These are phyloP conservation scores for Euzetes globulus DNA, from an alignment of 2,888 invertebrate genomes.

Conservation along the genomic window DNA sequence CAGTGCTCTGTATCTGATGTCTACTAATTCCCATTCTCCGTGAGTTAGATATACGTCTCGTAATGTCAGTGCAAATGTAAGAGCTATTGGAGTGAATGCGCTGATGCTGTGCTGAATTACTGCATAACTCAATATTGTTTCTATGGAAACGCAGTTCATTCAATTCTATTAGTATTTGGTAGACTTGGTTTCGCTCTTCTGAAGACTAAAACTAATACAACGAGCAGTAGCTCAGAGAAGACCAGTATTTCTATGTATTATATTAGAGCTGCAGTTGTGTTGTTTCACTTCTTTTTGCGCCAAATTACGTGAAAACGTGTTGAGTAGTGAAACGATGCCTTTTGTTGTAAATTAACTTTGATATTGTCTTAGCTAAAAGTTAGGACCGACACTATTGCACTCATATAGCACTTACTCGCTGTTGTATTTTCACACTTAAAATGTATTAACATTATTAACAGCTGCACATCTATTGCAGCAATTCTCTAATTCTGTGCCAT, in stretches of 20 bases:
- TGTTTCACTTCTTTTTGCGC: neutral
- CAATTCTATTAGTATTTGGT: conserved; percentile 4
- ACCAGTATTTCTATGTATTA: neutral
- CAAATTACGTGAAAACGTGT: conserved; percentile 1
- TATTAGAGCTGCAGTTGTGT: neutral
- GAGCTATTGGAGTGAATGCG: neutral
- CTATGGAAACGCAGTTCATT: conserved; percentile 13
- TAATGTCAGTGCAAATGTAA: no score
- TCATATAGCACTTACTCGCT: neutral
- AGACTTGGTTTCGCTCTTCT: neutral
- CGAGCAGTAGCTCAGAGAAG: neutral
- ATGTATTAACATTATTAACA: neutral
- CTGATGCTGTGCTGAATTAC: conserved; percentile 6
- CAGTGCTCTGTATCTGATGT: neutral
- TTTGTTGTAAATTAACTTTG: no score
- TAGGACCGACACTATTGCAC: neutral
- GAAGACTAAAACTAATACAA: neutral
- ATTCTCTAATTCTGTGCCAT: neutral
- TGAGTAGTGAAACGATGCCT: neutral
- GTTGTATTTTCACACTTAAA: neutral
- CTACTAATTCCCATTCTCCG: neutral
- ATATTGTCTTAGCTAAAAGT: no score
- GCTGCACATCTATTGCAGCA: neutral
- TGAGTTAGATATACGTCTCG: neutral
- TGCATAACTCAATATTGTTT: conserved; percentile 12